Percentiles rank a stretch among this genome's conserved stretches.
Evolutionary conservation across 2,888 invertebrate species (phyloP).

Genomic region (Deilephila porcellus): DNA sequence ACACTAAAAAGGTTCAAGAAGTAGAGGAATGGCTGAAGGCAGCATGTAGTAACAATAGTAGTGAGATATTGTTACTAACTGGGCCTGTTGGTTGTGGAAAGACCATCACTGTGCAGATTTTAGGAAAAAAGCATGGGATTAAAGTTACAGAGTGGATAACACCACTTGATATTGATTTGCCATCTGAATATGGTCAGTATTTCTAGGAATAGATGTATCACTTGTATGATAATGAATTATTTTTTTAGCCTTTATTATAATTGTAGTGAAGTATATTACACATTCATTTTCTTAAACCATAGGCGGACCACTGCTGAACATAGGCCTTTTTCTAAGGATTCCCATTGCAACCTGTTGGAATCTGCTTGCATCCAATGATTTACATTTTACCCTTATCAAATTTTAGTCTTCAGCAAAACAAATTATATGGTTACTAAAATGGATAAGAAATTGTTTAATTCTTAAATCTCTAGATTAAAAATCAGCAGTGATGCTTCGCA

Average conservation of each 20-base stretch:
- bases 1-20: constrained; percentile 90
- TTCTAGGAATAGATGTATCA: constrained; percentile 11
- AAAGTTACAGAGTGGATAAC: constrained; percentile 92
- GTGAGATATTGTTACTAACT: constrained; percentile 88
- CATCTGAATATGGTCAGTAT: constrained; percentile 77
- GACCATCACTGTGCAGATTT: constrained; percentile 88
- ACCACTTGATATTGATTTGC: constrained; percentile 88
- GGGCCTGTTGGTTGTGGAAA: constrained; percentile 95
- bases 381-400: too few species aligned
- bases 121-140: constrained; percentile 86
- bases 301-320: not conserved
- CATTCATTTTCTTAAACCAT: too few species aligned
- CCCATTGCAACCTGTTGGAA: too few species aligned
- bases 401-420: too few species aligned
- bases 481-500: too few species aligned
- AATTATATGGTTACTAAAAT: too few species aligned
- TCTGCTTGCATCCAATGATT: too few species aligned
- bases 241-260: too few species aligned
- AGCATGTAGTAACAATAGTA: constrained; percentile 56
- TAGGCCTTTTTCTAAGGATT: not conserved
- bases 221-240: too few species aligned
- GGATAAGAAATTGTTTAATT: too few species aligned
- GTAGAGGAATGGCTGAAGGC: constrained; percentile 87
- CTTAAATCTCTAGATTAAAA: too few species aligned
- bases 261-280: not conserved